phyloP scores from a whole-genome alignment of 2,797 vertebrate species.

The Gastrophryne carolinensis region DNA sequence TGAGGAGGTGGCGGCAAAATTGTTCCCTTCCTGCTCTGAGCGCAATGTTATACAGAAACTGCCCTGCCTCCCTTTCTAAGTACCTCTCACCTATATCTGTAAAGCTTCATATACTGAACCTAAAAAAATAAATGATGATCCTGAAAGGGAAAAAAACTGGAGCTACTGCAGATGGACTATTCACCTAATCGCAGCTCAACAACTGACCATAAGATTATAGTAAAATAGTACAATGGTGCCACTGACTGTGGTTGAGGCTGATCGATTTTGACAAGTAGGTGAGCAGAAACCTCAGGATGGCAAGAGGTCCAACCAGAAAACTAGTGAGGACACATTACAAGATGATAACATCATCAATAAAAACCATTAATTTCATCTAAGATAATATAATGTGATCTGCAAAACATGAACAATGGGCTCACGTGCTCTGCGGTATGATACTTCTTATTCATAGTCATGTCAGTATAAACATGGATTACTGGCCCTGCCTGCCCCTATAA shows the following conservation, averaged over 20 bases:
- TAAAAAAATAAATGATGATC: background rate
- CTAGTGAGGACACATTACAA: background rate
- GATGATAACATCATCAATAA: background rate
- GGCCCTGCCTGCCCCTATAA: conserved; percentile 8
- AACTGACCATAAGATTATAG: background rate
- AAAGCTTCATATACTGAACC: no score
- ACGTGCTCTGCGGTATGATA: background rate
- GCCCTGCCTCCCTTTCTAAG: no score
- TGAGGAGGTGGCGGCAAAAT: no score
- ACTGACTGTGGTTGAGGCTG: background rate
- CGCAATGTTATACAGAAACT: no score
- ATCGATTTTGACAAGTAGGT: conserved; percentile 34
- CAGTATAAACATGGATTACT: background rate
- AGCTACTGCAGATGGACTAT: background rate
- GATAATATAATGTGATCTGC: conserved; percentile 15
- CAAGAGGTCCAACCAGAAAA: background rate
- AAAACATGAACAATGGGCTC: background rate
- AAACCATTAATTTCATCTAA: background rate
- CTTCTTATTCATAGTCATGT: conserved; percentile 5
- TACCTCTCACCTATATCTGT: no score
- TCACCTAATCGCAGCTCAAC: background rate
- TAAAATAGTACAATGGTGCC: background rate
- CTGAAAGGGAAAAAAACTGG: background rate
- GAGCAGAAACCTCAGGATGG: background rate
- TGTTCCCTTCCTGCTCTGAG: no score